These are phyloP conservation scores for Microchirus variegatus DNA, from an alignment of 2,797 vertebrate genomes.

Conservation along the genomic window DNA sequence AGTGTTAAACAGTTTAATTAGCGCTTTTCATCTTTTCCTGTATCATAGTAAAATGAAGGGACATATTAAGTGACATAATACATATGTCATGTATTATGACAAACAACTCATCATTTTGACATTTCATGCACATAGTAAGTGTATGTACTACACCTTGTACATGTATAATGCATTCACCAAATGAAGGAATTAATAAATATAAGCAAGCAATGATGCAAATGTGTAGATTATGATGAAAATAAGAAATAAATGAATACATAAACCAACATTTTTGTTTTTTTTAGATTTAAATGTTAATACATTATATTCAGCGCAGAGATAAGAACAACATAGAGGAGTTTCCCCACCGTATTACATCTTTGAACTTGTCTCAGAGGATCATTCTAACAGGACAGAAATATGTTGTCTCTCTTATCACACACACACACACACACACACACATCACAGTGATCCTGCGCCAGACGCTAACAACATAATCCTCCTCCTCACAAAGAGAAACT, in stretches of 20 bases:
- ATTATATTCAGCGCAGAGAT: neutral
- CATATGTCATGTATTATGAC: no score
- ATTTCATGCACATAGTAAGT: no score
- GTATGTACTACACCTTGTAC: no score
- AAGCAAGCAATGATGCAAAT: neutral
- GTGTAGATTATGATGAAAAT: neutral
- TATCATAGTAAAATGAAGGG: no score
- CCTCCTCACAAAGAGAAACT: conserved; percentile 27
- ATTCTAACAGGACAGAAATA: conserved; percentile 34
- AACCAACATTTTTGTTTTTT: no score
- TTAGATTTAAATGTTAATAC: no score
- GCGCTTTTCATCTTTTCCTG: no score
- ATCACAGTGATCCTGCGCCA: conserved; percentile 29
- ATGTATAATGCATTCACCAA: no score
- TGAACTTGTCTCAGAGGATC: neutral
- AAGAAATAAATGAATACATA: neutral
- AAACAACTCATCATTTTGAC: no score
- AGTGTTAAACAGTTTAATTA: no score
- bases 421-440: conserved; percentile 3
- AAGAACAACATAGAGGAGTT: conserved; percentile 5
- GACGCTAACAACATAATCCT: conserved; percentile 29
- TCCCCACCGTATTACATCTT: neutral
- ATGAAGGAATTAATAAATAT: neutral
- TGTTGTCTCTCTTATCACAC: conserved; percentile 29
- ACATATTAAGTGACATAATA: no score